phyloP scores from a whole-genome alignment of 2,888 invertebrate genomes.

The Apamea crenata region DNA sequence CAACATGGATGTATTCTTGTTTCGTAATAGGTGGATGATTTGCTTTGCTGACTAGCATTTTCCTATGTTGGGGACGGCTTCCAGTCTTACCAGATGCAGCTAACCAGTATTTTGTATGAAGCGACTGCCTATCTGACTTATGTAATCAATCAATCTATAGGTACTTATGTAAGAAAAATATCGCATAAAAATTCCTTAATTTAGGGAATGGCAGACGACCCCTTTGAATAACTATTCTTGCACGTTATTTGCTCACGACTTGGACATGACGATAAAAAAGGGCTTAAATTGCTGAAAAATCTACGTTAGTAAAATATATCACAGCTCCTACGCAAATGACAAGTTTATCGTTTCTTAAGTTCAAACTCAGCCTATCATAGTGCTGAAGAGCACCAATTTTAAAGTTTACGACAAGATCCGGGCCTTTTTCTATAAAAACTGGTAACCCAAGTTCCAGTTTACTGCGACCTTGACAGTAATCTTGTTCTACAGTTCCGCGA shows the following conservation, averaged over 20 bases:
- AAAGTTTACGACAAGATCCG: slow-evolving; percentile 46
- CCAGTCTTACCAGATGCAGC: neutral
- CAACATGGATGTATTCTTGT: neutral
- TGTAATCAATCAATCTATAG: neutral
- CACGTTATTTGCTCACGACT: slow-evolving; percentile 8
- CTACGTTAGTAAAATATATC: neutral
- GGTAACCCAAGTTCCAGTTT: slow-evolving; percentile 33
- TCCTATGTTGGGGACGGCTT: neutral
- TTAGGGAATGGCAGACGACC: neutral
- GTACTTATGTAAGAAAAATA: neutral
- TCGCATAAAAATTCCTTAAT: neutral
- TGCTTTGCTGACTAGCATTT: neutral
- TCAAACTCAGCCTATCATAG: slow-evolving; percentile 18
- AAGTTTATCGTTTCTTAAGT: slow-evolving; percentile 28
- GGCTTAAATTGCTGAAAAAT: neutral
- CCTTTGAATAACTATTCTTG: neutral
- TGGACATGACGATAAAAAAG: neutral
- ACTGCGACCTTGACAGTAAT: slow-evolving; percentile 51
- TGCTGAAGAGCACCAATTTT: slow-evolving; percentile 38
- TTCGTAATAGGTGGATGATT: neutral
- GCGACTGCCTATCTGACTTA: neutral
- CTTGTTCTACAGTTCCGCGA: slow-evolving; percentile 41
- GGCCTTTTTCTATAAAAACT: slow-evolving; percentile 51
- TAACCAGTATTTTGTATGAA: neutral
- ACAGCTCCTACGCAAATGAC: slow-evolving; percentile 9